phyloP scores from a whole-genome alignment of 1,140 invertebrate genomes.

The Rhagoletis pomonella region DNA sequence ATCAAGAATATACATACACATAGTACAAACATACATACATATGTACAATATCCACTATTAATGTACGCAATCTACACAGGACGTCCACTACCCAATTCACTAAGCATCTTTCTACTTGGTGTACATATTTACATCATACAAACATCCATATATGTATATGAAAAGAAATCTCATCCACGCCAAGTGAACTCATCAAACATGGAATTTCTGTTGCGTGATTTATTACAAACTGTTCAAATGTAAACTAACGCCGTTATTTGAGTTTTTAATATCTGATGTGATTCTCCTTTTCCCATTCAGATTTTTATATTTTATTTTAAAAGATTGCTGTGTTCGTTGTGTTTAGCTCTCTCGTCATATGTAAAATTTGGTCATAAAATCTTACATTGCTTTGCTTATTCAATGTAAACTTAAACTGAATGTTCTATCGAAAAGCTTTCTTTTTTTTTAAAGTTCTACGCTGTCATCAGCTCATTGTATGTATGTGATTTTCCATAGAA shows the following conservation, averaged over 20 bases:
- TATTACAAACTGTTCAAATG: background rate
- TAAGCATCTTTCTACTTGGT: background rate
- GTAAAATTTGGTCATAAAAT: too few species aligned
- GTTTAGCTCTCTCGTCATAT: too few species aligned
- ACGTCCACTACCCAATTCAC: slow-evolving; percentile 19
- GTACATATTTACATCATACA: background rate
- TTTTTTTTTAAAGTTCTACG: too few species aligned
- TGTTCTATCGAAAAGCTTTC: too few species aligned
- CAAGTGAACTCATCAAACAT: slow-evolving; percentile 11
- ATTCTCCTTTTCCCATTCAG: background rate
- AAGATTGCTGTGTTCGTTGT: too few species aligned
- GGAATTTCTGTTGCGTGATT: slow-evolving; percentile 16
- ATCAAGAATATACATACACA: slow-evolving; percentile 1
- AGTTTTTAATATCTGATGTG: background rate
- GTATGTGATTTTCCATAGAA: too few species aligned
- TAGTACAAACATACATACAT: background rate
- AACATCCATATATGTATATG: background rate
- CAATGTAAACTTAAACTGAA: too few species aligned
- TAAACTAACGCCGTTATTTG: slow-evolving; percentile 18
- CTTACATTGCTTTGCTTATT: too few species aligned
- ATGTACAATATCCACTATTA: slow-evolving; percentile 2
- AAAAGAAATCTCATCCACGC: background rate
- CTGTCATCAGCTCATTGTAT: too few species aligned
- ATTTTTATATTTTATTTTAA: too few species aligned
- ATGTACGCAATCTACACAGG: background rate